Base-by-base conservation (phyloP, 2,113 vertebrate species). In the Oreochromis tanganicae region DNA sequence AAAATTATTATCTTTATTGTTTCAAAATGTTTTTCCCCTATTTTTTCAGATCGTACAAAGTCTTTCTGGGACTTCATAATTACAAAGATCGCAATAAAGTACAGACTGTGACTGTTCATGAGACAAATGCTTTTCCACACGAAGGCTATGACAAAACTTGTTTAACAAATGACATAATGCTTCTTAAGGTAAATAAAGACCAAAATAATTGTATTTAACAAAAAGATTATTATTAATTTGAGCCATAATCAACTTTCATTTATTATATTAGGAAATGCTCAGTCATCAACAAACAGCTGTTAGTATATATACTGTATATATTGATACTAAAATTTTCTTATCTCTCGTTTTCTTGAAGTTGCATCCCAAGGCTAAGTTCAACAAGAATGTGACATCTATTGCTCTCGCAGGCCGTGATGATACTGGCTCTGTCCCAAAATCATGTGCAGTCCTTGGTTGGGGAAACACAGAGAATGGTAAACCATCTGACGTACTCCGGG, bases 371-470 rank as follows among this genome's bases (percentile, higher is more conserved):
- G 97, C 85, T 0, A 5, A 32, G 5, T 56, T 97, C 52, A 96
- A 14, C 5, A 0, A 75, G 0, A 38, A 63, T 1, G 96, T 98
- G 88, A 46, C 0, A 38, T 84, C 92, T 5, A 85, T 95, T 7
- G 16, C 4, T 16, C 79, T 95, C 0, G 84, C 92, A 27, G 19
- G 4, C 5, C 2, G 3, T 7, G 66, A 21, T 7, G 50, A 79
- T 10, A 12, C 9, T 43, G 14, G 4, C 7, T 48, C 12, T 0
- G 79, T 89, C 0, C 93, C 90, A 12, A 95, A 94, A 0, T 5
- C 75, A 11, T 98, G 98, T 21, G 34, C 89, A 1, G 95, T 97
- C 52, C 93, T 95, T 0, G 97, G 97, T 0, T 98, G 97, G 97
- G 97, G 97, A 90, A 59, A 19, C 54, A 0, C 87, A 88, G 2